These are phyloP conservation scores for Myocastor coypus DNA, from an alignment of 2,113 vertebrate species.

Conservation along the genomic window DNA sequence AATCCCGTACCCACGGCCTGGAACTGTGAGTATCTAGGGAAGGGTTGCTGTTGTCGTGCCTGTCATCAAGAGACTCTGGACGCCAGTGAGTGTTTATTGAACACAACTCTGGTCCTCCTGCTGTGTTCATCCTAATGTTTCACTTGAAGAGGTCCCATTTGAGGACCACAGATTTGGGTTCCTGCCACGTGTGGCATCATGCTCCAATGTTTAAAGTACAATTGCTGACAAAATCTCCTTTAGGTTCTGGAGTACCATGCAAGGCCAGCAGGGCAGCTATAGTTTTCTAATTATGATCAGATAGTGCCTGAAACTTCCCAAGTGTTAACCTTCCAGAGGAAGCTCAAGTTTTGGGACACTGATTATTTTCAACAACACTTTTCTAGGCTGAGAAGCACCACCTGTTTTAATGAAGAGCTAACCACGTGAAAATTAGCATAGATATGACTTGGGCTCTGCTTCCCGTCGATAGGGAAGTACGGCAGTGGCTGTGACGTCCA, in stretches of 20 bases:
- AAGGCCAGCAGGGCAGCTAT: not conserved
- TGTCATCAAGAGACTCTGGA: constrained; percentile 66
- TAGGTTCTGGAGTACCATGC: not conserved
- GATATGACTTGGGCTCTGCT: not conserved
- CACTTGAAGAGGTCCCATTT: accelerated
- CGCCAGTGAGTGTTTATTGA: not conserved
- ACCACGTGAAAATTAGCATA: not conserved
- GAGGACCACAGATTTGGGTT: not conserved
- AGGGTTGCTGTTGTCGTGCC: not conserved
- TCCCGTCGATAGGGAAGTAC: not conserved
- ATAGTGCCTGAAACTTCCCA: not conserved
- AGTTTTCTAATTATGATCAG: not conserved
- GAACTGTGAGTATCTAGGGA: constrained; percentile 92
- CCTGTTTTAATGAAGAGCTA: not conserved
- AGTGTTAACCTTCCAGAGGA: not conserved
- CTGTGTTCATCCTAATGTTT: not conserved
- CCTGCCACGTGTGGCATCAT: not conserved
- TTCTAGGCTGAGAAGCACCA: not conserved
- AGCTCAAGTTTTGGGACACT: not conserved
- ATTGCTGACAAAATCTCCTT: constrained; percentile 1
- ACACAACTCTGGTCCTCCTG: not conserved
- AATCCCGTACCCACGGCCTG: constrained; percentile 97
- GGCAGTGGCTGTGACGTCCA: not conserved
- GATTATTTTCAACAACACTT: not conserved
- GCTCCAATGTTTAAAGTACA: not conserved